phyloP scores from a whole-genome alignment of 2,888 invertebrate species.

The Stenolophus ochropezus region DNA sequence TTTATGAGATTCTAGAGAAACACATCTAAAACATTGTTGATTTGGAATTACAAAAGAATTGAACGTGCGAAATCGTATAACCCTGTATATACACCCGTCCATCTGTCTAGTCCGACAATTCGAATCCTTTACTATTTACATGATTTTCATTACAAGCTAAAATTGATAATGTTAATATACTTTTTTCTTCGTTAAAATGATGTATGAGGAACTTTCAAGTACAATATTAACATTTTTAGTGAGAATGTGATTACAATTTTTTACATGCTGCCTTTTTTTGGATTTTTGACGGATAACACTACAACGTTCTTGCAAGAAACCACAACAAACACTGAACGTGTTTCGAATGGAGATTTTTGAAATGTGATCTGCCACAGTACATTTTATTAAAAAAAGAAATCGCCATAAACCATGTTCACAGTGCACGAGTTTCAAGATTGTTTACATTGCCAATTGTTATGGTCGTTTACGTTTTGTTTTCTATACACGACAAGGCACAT shows the following conservation, averaged over 20 bases:
- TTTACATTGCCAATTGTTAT: slow-evolving; percentile 42
- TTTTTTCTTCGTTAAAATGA: slow-evolving; percentile 60
- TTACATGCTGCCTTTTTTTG: slow-evolving; percentile 47
- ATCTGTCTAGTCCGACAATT: slow-evolving; percentile 33
- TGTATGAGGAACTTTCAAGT: slow-evolving; percentile 60
- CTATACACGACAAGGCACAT: slow-evolving; percentile 59
- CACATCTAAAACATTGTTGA: slow-evolving; percentile 57
- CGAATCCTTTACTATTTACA: slow-evolving; percentile 55
- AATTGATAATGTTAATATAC: slow-evolving; percentile 59
- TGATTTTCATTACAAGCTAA: slow-evolving; percentile 58
- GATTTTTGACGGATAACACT: slow-evolving; percentile 57
- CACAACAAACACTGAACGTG: slow-evolving; percentile 36
- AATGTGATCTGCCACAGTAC: slow-evolving; percentile 60
- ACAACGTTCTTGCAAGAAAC: slow-evolving; percentile 45
- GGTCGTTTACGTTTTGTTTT: slow-evolving; percentile 50
- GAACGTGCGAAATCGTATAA: slow-evolving; percentile 58
- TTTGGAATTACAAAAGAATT: slow-evolving; percentile 58
- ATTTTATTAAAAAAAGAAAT: slow-evolving; percentile 49
- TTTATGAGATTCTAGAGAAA: slow-evolving; percentile 59
- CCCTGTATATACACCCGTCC: slow-evolving; percentile 56
- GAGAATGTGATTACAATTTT: slow-evolving; percentile 56
- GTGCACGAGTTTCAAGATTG: slow-evolving; percentile 44
- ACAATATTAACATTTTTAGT: slow-evolving; percentile 54
- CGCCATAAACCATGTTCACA: slow-evolving; percentile 49
- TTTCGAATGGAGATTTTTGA: slow-evolving; percentile 39